Evolutionary conservation across 1,140 invertebrate species (phyloP).

Genomic region (Lerema accius): DNA sequence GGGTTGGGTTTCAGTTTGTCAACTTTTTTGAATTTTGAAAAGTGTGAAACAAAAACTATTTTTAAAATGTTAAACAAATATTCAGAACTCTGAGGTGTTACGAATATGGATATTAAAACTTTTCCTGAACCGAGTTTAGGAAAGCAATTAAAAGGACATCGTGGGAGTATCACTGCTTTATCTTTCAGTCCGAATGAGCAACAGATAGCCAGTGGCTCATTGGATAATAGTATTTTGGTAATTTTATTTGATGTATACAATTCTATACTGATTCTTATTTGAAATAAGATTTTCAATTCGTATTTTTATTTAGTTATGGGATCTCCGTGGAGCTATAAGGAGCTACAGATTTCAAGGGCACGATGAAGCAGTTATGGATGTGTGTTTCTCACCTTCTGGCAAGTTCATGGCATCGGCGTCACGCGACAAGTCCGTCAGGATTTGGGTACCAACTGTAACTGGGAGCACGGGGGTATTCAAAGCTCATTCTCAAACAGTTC

Average conservation of each 20-base stretch:
- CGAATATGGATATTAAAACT: background rate
- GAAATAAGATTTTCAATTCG: conserved; percentile 25
- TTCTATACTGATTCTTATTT: conserved; percentile 4
- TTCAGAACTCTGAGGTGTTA: background rate
- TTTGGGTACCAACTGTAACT: conserved; percentile 93
- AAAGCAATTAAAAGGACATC: conserved; percentile 91
- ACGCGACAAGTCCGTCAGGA: conserved; percentile 90
- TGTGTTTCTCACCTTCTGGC: conserved; percentile 91
- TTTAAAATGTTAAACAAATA: conserved; percentile 29
- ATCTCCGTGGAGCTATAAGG: conserved; percentile 84
- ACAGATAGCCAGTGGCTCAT: conserved; percentile 90
- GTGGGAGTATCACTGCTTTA: conserved; percentile 88
- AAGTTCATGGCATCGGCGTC: conserved; percentile 92
- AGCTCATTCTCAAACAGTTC: conserved; percentile 90
- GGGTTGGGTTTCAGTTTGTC: conserved; percentile 1
- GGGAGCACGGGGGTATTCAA: conserved; percentile 88
- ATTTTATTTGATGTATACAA: conserved; percentile 29
- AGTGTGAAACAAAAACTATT: conserved; percentile 30
- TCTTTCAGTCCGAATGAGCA: conserved; percentile 89
- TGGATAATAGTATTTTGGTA: conserved; percentile 89
- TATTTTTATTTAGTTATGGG: conserved; percentile 85
- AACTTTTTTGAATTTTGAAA: conserved; percentile 6
- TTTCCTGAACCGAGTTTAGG: conserved; percentile 86
- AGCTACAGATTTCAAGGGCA: conserved; percentile 88
- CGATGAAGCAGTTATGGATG: conserved; percentile 84